Evolutionary conservation across 2,888 invertebrate genomes (phyloP).

Genomic region (Lapara coniferarum): DNA sequence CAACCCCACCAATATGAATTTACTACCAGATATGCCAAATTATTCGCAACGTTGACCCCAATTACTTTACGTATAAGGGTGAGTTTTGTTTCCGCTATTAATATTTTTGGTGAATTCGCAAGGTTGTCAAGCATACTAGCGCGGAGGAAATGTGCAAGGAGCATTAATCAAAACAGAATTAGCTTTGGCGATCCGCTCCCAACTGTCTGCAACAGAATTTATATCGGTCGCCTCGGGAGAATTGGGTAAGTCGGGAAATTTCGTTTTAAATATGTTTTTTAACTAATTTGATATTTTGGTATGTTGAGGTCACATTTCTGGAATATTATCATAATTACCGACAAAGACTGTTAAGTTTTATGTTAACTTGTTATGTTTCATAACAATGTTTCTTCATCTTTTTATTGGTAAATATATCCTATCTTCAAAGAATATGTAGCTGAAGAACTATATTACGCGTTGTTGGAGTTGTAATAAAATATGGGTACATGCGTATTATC

Average conservation of each 20-base stretch:
- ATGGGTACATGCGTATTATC: too few relatives aligned
- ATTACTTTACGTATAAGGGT: constrained; percentile 43
- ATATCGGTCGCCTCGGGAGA: constrained; percentile 55
- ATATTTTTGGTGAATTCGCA: constrained; percentile 28
- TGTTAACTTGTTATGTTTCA: too few relatives aligned
- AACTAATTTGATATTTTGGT: not conserved
- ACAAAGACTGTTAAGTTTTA: too few relatives aligned
- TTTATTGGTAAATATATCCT: too few relatives aligned
- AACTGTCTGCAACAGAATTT: constrained; percentile 76
- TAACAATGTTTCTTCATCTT: too few relatives aligned
- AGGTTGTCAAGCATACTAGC: constrained; percentile 57
- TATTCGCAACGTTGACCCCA: constrained; percentile 33
- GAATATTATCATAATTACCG: too few relatives aligned
- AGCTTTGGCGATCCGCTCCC: constrained; percentile 82
- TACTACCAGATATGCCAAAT: constrained; percentile 27
- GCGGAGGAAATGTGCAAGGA: constrained; percentile 74
- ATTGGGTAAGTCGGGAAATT: constrained; percentile 42
- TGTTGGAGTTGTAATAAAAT: too few relatives aligned
- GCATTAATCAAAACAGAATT: constrained; percentile 83
- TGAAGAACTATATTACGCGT: too few relatives aligned
- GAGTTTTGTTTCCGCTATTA: constrained; percentile 25
- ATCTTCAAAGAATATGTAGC: too few relatives aligned
- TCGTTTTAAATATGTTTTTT: constrained; percentile 34
- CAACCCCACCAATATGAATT: constrained; percentile 17
- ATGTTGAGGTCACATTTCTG: not conserved